Evolutionary conservation across 1,140 invertebrate species (phyloP), one percentile per base, ranked within the genome.

Genomic region (Zaprionus ornatus): DNA sequence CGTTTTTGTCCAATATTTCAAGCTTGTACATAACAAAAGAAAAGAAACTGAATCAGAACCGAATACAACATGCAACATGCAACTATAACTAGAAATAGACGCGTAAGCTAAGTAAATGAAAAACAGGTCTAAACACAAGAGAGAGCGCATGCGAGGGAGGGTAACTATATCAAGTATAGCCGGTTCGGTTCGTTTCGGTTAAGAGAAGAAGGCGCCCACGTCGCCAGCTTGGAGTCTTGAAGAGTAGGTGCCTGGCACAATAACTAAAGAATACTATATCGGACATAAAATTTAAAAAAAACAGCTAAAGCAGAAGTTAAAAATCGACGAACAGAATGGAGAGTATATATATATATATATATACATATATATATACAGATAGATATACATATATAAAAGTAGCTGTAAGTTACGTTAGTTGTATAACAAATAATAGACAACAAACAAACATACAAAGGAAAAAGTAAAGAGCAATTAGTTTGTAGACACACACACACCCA

Each of bases 161-260:
- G 19, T 12, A 50, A 29, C 66, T 63, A 57, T 70, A 63, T 57
- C 60, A 63, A 57, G 66, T 70, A 29, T 69, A 79, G 64, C 77
- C 72, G 72, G 52, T 67, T 67, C 42, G 55, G 50, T 32, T 57
- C 48, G 50, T 32, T 32, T 32, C 29, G 29, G 9, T 32, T 32
- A 32, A 3, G 29, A 10, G 9, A 9, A 32, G 23, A 23, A 21
- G 59, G 52, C 50, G 45, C 68, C 60, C 68, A 64, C 68, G 50
- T 40, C 52, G 52, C 45, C 63, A 42, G 29, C 29, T 45, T 45
- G 7, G 54, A 62, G 40, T 67, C 62, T 77, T 64, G 74, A 52
- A 80, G 69, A 80, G 69, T 83, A 73, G 80, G 82, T 85, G 80
- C 80, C 74, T 79, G 81, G 80, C 82, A 85, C 82, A 80, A 73